These are phyloP conservation scores for Burhinus bistriatus DNA, from an alignment of 2,113 vertebrate genomes.

Conservation along the genomic window DNA sequence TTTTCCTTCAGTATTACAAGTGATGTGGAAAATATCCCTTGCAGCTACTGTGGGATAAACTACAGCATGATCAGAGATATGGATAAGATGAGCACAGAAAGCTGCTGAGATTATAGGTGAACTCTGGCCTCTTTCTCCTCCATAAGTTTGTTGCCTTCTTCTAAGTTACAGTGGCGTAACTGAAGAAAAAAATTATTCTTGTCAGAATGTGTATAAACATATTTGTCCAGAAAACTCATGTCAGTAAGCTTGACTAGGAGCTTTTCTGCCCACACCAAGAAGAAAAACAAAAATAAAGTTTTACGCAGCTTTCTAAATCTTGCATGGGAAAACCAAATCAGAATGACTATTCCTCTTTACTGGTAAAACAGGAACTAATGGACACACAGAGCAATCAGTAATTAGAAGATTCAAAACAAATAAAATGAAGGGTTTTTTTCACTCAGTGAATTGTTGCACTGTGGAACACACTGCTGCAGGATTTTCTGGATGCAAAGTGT, in stretches of 20 bases:
- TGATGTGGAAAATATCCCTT: conserved; percentile 11
- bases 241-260: neutral
- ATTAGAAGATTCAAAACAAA: neutral
- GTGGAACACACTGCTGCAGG: neutral
- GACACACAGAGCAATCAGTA: neutral
- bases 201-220: neutral
- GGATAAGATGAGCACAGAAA: conserved; percentile 6
- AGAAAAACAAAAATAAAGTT: neutral
- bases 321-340: neutral
- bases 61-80: neutral
- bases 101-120: neutral
- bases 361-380: neutral
- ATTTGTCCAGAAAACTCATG: neutral
- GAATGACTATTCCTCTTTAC: neutral
- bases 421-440: neutral
- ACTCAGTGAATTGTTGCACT: neutral
- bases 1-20: neutral
- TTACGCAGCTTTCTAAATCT: neutral
- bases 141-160: neutral
- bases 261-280: neutral
- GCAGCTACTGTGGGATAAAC: neutral
- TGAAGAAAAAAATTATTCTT: neutral
- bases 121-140: neutral
- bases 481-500: neutral
- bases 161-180: neutral